Evolutionary conservation across 2,888 invertebrate species (phyloP), one percentile per base, ranked within the genome.

Genomic region (Lepidocyrtinus sp.): DNA sequence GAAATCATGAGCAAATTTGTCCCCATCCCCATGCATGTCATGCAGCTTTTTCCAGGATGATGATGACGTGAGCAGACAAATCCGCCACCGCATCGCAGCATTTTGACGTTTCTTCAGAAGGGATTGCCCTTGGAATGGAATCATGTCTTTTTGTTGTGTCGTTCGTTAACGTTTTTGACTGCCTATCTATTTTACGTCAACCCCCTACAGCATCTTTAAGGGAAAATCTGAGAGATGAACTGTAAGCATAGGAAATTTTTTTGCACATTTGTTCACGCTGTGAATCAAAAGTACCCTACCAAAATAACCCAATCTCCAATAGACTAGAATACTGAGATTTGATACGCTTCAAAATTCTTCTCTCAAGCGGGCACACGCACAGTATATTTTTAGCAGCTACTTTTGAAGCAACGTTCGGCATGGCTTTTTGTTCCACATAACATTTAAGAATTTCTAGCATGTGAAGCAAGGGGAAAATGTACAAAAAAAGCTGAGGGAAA

Each of bases 371-470:
- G 12, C 36, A 36, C 36, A 7, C 36, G 12, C 5, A 36, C 36
- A 12, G 36, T 12, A 12, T n/a, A 36, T 36, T 36, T 36, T 7
- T 36, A 15, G 12, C 50, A 9, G 1, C 22, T 24, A 64, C 61
- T 77, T 77, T 25, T 61, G 73, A 62, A 9, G 73, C 78, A 55
- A 19, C 67, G 62, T 73, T 73, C 77, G 72, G 73, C 73, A 72
- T 78, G 77, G 65, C 67, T 22, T 45, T 0, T 1, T 1, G 15
- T 63, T 17, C 17, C 62, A 12, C 9, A 1, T 71, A 63, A 71
- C 24, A 15, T 17, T 12, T 7, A 27, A 61, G 9, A 21, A 1
- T 45, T 62, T 62, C 17, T 12, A 1, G 17, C 46, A 21, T 12
- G 25, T n/a, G 17, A 1, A 22, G 22, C 0, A 22, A 45, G 46